These are phyloP conservation scores for Ceramica pisi DNA, from an alignment of 2,888 invertebrate genomes.

Conservation along the genomic window DNA sequence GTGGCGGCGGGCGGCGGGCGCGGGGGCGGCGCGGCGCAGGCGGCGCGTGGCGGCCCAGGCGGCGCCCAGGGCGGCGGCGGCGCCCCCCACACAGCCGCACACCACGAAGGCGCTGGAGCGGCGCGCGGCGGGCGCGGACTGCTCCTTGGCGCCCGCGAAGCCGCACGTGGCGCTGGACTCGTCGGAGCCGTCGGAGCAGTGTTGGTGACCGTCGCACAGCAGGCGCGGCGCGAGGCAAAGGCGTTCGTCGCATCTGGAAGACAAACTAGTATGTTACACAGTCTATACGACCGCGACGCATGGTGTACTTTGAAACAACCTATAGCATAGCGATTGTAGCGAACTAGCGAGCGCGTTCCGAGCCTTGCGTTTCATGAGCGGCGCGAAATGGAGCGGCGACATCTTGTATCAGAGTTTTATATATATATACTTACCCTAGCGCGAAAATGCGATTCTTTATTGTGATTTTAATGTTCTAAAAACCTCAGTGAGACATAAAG, in stretches of 20 bases:
- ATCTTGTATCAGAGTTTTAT: too few species aligned
- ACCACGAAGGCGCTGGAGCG: conserved; percentile 74
- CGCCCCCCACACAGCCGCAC: conserved; percentile 76
- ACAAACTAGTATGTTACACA: too few species aligned
- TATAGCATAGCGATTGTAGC: too few species aligned
- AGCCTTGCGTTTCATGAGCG: too few species aligned
- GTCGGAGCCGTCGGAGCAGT: conserved; percentile 96
- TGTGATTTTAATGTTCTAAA: too few species aligned
- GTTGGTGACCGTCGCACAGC: conserved; percentile 94
- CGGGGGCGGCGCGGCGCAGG: conserved; percentile 50
- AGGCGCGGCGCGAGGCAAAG: conserved; percentile 93
- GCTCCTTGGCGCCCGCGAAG: conserved; percentile 58
- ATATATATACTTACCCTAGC: too few species aligned
- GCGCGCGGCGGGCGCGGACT: conserved; percentile 46
- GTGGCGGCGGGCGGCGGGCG: conserved; percentile 68
- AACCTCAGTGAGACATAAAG: too few species aligned
- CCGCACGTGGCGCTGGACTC: conserved; percentile 93
- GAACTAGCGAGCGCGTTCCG: too few species aligned
- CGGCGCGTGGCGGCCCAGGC: conserved; percentile 70
- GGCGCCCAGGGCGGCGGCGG: conserved; percentile 72
- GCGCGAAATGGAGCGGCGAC: too few species aligned
- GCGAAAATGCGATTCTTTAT: too few species aligned
- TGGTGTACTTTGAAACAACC: too few species aligned
- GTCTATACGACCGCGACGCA: too few species aligned
- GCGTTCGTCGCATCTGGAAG: conserved; percentile 91